These are phyloP conservation scores for Puffinus mauretanicus DNA, from an alignment of 2,113 vertebrate species.

Conservation along the genomic window DNA sequence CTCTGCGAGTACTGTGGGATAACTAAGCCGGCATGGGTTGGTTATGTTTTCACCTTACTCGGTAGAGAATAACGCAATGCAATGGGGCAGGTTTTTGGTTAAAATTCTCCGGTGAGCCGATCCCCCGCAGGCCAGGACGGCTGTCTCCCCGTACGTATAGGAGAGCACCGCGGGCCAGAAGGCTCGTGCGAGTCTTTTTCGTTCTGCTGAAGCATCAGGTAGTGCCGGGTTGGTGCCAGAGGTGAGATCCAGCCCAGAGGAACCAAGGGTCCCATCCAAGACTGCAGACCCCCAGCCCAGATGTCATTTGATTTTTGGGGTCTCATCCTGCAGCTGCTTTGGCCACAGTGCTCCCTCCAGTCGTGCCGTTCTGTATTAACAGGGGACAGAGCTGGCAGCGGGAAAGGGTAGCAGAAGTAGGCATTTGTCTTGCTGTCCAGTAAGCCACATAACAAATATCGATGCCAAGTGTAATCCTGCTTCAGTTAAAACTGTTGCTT, in stretches of 20 bases:
- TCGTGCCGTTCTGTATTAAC: neutral
- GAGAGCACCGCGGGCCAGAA: accelerated
- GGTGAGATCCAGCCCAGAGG: neutral
- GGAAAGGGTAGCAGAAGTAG: neutral
- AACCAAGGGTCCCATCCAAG: neutral
- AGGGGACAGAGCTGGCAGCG: slow-evolving; percentile 2
- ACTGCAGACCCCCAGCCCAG: neutral
- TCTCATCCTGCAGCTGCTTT: neutral
- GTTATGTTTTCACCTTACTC: neutral
- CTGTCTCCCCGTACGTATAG: accelerated
- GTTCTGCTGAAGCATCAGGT: neutral
- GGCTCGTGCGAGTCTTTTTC: neutral
- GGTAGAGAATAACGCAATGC: neutral
- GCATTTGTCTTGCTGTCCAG: slow-evolving; percentile 59
- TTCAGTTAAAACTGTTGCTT: slow-evolving; percentile 48
- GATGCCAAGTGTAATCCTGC: slow-evolving; percentile 38
- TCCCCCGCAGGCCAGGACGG: neutral
- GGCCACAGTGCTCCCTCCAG: neutral
- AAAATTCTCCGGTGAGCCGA: neutral
- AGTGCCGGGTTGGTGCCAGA: neutral
- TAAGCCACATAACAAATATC: slow-evolving; percentile 38
- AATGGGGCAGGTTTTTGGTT: neutral
- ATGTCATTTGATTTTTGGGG: neutral
- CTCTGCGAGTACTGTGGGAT: neutral
- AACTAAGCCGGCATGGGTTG: neutral